Evolutionary conservation across 2,113 vertebrate genomes (phyloP), one percentile per base, ranked within the genome.

Genomic region (Clarias magur): DNA sequence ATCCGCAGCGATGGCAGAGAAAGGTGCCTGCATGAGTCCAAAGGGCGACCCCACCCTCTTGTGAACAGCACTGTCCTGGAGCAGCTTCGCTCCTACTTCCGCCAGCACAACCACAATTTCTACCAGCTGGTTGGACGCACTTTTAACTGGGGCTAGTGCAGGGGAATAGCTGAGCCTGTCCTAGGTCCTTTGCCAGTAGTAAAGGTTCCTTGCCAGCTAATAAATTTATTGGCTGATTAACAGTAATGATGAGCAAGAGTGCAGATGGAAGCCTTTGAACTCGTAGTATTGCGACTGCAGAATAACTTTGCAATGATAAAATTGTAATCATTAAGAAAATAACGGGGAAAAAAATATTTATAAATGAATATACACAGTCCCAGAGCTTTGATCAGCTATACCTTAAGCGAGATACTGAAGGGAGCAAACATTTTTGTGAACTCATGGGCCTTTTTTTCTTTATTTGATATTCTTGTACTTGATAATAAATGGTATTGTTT

Each of bases 21-120:
- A 90, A 95, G 97, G 79, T 98, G 97, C 92, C 96, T 98, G 91
- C 97, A 98, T 0, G 97, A 98, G 93, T 98, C 97, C 25, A 98
- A 98, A 91, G 97, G 97, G 0, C 97, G 97, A 0, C 97, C 97
- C 1, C 97, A 98, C 82, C 97, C 97, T 0, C 91, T 94, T 0
- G 97, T 98, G 48, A 97, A 98, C 92, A 92, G 88, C 92, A 97
- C 96, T 0, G 95, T 98, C 48, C 94, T 98, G 90, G 95, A 96
- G 70, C 96, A 97, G 90, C 95, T 98, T 27, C 95, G 96, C 89
- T 94, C 95, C 73, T 97, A 96, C 92, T 96, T 98, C 83, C 96
- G 93, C 93, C 97, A 97, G 89, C 97, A 98, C 94, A 98, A 98
- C 91, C 95, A 93, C 86, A 97, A 94, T 91, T 98, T 98, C 94